Percentiles rank a stretch among this genome's conserved stretches.
Conservation (phyloP, 2,888 invertebrate genomes). For the Gonocerus acuteangulatus region DNA sequence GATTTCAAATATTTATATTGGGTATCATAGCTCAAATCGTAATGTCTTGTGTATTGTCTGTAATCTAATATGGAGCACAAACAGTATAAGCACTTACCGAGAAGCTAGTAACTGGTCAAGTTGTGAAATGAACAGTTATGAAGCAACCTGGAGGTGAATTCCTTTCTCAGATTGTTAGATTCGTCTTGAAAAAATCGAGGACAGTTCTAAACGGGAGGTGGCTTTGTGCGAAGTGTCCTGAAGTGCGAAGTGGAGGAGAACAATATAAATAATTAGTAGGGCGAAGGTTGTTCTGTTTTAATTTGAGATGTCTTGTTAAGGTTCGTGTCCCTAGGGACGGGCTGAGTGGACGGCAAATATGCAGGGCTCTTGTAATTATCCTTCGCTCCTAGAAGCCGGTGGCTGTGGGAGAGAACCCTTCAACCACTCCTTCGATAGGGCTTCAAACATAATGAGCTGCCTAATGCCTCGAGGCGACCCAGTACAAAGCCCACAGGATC, state of each 20-base stretch:
- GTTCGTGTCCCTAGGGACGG: neutral
- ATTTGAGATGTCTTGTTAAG: slow-evolving; percentile 35
- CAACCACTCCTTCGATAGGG: slow-evolving; percentile 25
- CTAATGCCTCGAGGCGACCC: slow-evolving; percentile 21
- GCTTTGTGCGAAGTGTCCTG: neutral
- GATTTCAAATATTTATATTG: too few relatives aligned
- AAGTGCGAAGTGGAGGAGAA: slow-evolving; percentile 15
- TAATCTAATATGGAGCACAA: too few relatives aligned
- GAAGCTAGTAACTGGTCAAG: too few relatives aligned
- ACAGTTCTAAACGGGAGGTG: neutral
- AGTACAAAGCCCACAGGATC: slow-evolving; percentile 22
- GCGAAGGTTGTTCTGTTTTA: slow-evolving; percentile 15
- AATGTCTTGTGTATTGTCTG: too few relatives aligned
- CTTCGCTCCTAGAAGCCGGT: neutral
- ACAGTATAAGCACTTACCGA: too few relatives aligned
- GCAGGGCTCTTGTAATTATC: slow-evolving; percentile 30
- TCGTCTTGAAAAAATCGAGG: neutral
- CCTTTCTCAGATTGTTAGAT: neutral
- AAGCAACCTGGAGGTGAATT: neutral
- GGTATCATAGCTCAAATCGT: too few relatives aligned
- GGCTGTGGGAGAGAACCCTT: slow-evolving; percentile 19
- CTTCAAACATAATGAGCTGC: slow-evolving; percentile 26
- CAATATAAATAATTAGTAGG: slow-evolving; percentile 35
- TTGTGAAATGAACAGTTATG: too few relatives aligned
- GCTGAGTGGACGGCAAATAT: slow-evolving; percentile 34